Evolutionary conservation across 2,888 invertebrate species (phyloP).

Genomic region (Dendrolimus pini): DNA sequence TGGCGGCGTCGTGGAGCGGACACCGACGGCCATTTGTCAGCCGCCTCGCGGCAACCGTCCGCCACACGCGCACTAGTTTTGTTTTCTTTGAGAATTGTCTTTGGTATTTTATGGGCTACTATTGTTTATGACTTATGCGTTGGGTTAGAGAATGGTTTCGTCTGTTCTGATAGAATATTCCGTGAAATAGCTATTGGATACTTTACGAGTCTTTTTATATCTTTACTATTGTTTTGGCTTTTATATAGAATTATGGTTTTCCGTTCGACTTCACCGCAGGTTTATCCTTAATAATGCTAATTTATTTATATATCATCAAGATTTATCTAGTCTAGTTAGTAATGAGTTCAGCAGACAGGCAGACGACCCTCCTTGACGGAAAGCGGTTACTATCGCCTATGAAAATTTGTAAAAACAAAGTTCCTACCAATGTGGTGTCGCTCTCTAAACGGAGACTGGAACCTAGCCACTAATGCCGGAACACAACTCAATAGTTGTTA

Average conservation of each 20-base stretch:
- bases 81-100: constrained; percentile 3
- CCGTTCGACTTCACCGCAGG: too few species aligned
- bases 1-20: background rate
- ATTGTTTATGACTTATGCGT: background rate
- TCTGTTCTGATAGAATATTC: constrained; percentile 8
- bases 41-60: constrained; percentile 6
- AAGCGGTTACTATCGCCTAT: too few species aligned
- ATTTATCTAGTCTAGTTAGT: too few species aligned
- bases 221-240: background rate
- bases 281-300: too few species aligned
- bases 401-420: too few species aligned
- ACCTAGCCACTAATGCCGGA: too few species aligned
- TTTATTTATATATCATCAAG: too few species aligned
- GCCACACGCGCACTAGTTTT: constrained; percentile 12
- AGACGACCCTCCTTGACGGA: too few species aligned
- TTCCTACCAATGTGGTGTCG: too few species aligned
- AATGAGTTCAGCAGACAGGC: too few species aligned
- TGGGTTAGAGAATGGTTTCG: constrained; percentile 5
- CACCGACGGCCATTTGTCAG: constrained; percentile 26
- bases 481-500: too few species aligned
- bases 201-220: constrained; percentile 3
- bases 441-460: too few species aligned
- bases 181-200: constrained; percentile 2
- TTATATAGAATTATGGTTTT: background rate
- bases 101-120: background rate